Conservation (phyloP, 2,113 vertebrate genomes). For the Misgurnus anguillicaudatus region DNA sequence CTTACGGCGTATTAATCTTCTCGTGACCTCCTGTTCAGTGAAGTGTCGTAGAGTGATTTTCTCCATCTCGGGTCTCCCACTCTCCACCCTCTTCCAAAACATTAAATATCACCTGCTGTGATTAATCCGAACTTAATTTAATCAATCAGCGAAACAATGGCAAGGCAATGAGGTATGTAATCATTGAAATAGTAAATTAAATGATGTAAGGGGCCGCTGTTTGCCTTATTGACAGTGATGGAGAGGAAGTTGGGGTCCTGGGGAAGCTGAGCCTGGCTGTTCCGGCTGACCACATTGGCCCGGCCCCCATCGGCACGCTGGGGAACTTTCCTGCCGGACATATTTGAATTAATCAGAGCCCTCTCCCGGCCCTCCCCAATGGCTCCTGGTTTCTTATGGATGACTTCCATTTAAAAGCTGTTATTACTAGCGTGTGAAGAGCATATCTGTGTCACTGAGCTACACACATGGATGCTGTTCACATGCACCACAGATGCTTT, state of each 20-base stretch:
- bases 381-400: constrained; percentile 64
- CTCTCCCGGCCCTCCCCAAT: constrained; percentile 48
- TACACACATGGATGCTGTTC: constrained; percentile 42
- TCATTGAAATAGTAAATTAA: constrained; percentile 98
- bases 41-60: constrained; percentile 85
- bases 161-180: constrained; percentile 99
- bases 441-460: constrained; percentile 53
- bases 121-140: constrained; percentile 99
- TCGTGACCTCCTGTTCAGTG: constrained; percentile 81
- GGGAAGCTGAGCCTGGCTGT: constrained; percentile 52
- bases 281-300: constrained; percentile 59
- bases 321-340: constrained; percentile 60
- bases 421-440: constrained; percentile 53
- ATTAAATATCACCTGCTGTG: constrained; percentile 97
- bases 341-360: constrained; percentile 55
- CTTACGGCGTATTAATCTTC: constrained; percentile 89
- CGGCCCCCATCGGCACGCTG: constrained; percentile 47
- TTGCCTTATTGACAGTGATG: constrained; percentile 95
- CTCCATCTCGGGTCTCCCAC: constrained; percentile 44
- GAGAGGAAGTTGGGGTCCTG: constrained; percentile 77
- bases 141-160: constrained; percentile 98
- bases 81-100: constrained; percentile 75
- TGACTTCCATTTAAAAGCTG: constrained; percentile 59
- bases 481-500: constrained; percentile 37
- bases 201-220: constrained; percentile 81